Percentiles rank a stretch among this genome's conserved stretches.
phyloP scores from a whole-genome alignment of 1,140 invertebrate species.

The Nasonia giraulti region DNA sequence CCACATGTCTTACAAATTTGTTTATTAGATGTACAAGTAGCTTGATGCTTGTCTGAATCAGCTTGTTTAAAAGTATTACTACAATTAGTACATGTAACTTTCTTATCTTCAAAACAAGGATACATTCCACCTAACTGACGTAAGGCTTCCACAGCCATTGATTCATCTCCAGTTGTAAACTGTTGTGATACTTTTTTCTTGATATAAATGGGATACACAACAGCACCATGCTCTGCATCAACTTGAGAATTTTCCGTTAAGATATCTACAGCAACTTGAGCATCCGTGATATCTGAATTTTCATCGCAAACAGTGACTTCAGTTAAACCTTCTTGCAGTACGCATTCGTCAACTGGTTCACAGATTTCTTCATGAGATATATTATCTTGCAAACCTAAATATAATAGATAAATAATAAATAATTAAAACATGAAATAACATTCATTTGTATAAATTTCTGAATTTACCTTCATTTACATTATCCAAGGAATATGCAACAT shows the following conservation, averaged over 20 bases:
- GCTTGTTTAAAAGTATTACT: constrained; percentile 50
- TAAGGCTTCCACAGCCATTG: constrained; percentile 74
- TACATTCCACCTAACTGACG: constrained; percentile 73
- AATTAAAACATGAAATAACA: not conserved
- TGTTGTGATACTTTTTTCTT: constrained; percentile 65
- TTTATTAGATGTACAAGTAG: constrained; percentile 58
- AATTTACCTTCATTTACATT: constrained; percentile 58
- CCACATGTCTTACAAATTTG: constrained; percentile 66
- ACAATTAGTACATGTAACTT: constrained; percentile 62
- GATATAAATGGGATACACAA: constrained; percentile 65
- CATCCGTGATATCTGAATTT: constrained; percentile 54
- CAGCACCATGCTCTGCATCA: constrained; percentile 57
- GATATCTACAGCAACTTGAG: constrained; percentile 59
- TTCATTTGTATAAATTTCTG: not conserved
- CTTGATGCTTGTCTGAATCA: constrained; percentile 61
- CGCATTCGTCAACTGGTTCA: constrained; percentile 61
- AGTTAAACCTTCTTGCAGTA: constrained; percentile 57
- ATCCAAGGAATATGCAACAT: constrained; percentile 64
- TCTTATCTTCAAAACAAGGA: constrained; percentile 65
- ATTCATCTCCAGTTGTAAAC: constrained; percentile 70
- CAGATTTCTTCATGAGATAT: constrained; percentile 69
- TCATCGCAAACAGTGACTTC: constrained; percentile 56
- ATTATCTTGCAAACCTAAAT: constrained; percentile 59
- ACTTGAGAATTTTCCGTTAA: constrained; percentile 60
- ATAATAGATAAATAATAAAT: constrained; percentile 2